Conservation (phyloP, 1,140 invertebrate genomes). For the Zaprionus camerounensis region DNA sequence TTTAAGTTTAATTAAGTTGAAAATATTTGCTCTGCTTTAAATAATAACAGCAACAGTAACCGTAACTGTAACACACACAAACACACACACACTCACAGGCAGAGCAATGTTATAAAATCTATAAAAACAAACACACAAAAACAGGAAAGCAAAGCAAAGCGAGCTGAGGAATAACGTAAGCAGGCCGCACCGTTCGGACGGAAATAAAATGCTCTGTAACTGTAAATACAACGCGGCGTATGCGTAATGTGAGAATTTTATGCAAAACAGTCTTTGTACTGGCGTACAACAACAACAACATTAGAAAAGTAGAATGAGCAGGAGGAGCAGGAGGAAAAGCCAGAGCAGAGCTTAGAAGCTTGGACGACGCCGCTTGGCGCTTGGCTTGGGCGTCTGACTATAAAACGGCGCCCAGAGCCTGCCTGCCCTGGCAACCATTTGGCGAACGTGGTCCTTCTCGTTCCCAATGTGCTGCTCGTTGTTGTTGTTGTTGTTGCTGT, state of each 20-base stretch:
- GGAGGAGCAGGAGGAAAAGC: not conserved
- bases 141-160: constrained; percentile 51
- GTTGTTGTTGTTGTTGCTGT: constrained; percentile 42
- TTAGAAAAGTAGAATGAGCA: not conserved
- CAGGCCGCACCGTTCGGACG: constrained; percentile 45
- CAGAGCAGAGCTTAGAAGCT: constrained; percentile 36
- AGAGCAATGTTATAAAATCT: constrained; percentile 67
- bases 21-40: constrained; percentile 80
- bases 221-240: constrained; percentile 79
- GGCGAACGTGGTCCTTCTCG: constrained; percentile 63
- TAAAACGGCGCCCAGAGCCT: constrained; percentile 69
- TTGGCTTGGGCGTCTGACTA: constrained; percentile 63
- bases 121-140: constrained; percentile 71
- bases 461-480: constrained; percentile 61
- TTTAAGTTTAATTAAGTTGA: constrained; percentile 82
- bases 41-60: constrained; percentile 63
- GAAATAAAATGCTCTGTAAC: constrained; percentile 78
- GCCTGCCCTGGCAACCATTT: constrained; percentile 59
- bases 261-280: constrained; percentile 68
- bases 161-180: constrained; percentile 48
- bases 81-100: not conserved
- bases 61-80: constrained; percentile 15
- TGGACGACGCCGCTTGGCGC: constrained; percentile 36
- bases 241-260: constrained; percentile 81
- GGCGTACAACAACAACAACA: constrained; percentile 26